phyloP scores from a whole-genome alignment of 2,113 vertebrate genomes.

The Rafetus swinhoei region DNA sequence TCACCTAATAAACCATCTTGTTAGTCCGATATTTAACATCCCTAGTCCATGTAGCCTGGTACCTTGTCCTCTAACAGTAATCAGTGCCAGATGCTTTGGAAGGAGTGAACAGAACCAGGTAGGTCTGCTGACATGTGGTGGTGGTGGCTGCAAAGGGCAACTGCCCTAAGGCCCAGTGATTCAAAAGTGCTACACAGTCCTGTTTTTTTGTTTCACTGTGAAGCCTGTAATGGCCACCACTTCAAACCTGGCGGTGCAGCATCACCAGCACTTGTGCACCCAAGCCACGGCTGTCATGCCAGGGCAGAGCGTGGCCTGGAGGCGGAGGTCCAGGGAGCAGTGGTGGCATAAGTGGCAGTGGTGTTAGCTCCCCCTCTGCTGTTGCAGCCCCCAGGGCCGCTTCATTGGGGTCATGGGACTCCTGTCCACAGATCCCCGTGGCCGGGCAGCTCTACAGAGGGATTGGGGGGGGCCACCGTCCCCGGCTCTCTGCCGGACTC shows the following conservation, averaged over 20 bases:
- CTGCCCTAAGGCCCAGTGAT: too few species aligned
- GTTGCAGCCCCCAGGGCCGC: not conserved
- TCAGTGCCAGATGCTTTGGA: not conserved
- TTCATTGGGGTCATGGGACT: not conserved
- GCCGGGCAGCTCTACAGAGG: not conserved
- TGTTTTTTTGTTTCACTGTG: too few species aligned
- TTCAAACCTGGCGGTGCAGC: too few species aligned
- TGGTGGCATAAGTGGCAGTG: not conserved
- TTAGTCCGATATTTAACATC: too few species aligned
- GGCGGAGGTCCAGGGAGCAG: not conserved
- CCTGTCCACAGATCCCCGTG: not conserved
- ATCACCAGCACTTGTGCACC: too few species aligned
- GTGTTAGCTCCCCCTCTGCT: not conserved
- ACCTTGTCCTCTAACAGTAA: not conserved
- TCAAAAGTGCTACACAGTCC: too few species aligned
- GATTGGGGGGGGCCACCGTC: not conserved
- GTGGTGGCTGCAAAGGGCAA: too few species aligned
- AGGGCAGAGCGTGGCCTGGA: too few species aligned
- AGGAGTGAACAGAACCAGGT: not conserved
- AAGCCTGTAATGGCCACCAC: too few species aligned
- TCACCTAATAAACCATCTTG: too few species aligned
- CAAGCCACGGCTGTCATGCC: not conserved
- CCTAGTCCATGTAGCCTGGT: not conserved
- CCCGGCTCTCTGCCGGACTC: not conserved
- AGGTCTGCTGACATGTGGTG: too few species aligned